These are phyloP conservation scores for Sceloporus tristichus DNA, from an alignment of 2,113 vertebrate species.

Conservation along the genomic window DNA sequence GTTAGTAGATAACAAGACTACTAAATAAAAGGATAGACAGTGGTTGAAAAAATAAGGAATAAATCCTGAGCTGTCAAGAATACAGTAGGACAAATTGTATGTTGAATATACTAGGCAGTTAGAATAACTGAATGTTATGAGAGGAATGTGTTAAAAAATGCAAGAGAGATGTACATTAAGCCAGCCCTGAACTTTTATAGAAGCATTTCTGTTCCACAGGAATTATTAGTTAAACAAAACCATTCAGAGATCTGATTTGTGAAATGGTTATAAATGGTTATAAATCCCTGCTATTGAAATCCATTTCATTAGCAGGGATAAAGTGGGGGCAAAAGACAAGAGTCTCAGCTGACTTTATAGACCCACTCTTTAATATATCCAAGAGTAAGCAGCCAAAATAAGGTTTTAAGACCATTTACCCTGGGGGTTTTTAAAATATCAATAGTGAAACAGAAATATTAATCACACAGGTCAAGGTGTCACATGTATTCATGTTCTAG, in stretches of 20 bases:
- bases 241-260: slow-evolving; percentile 5
- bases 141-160: not conserved
- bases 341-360: not conserved
- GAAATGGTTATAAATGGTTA: not conserved
- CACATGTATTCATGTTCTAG: not conserved
- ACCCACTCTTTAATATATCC: not conserved
- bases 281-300: too few species aligned
- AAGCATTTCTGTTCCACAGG: not conserved
- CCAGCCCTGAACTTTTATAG: not conserved
- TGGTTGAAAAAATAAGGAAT: not conserved
- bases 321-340: not conserved
- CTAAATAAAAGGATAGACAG: not conserved
- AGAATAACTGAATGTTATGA: not conserved
- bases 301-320: not conserved
- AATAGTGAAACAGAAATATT: not conserved
- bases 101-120: not conserved
- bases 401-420: not conserved
- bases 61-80: not conserved
- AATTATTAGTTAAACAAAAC: slow-evolving; percentile 11
- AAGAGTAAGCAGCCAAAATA: not conserved
- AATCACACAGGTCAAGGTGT: not conserved
- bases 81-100: too few species aligned
- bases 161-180: not conserved
- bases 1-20: not conserved
- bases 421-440: not conserved